Evolutionary conservation across 2,113 vertebrate genomes (phyloP).

Genomic region (Irena cyanogastra): DNA sequence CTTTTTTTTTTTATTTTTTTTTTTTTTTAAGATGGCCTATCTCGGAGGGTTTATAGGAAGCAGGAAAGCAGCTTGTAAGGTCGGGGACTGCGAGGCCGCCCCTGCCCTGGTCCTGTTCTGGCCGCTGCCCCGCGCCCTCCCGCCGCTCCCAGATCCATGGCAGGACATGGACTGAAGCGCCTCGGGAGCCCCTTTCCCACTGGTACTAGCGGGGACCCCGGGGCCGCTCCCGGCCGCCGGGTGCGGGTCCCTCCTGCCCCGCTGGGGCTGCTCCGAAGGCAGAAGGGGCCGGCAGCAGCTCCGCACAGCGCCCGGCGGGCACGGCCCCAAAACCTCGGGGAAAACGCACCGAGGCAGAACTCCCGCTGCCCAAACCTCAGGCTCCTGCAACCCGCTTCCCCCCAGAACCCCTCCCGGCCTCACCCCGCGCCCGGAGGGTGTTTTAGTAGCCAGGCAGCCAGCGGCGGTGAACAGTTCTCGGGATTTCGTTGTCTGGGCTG

Average conservation of each 20-base stretch:
- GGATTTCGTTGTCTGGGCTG: neutral
- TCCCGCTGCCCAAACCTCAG: neutral
- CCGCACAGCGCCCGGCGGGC: neutral
- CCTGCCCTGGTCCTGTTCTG: neutral
- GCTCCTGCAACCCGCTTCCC: too few relatives aligned
- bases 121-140: neutral
- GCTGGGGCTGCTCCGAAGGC: neutral
- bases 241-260: neutral
- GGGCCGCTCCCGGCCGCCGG: neutral
- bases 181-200: too few relatives aligned
- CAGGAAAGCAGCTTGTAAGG: neutral
- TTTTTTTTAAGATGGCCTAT: neutral
- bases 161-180: neutral
- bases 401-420: neutral
- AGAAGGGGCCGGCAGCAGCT: neutral
- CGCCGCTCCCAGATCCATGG: neutral
- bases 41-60: neutral
- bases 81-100: neutral
- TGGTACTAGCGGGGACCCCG: accelerated
- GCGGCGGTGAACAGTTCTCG: neutral
- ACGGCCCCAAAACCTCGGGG: neutral
- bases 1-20: neutral
- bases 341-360: neutral
- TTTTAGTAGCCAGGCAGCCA: neutral
- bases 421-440: neutral